Evolutionary conservation across 2,113 vertebrate species (phyloP).

Genomic region (Calidris pygmaea): DNA sequence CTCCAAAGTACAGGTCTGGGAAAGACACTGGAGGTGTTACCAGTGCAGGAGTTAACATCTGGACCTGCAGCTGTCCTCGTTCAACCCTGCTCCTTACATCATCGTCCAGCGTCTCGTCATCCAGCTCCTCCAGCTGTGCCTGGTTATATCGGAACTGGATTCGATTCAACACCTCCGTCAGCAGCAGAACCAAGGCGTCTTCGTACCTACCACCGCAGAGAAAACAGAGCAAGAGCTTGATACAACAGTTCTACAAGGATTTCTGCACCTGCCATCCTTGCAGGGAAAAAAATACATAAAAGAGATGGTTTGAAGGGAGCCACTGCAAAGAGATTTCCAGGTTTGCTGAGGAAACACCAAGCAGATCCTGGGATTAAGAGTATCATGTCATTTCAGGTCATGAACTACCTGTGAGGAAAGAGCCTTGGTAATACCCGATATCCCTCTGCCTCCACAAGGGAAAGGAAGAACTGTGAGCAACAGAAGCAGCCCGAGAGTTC

Average conservation of each 20-base stretch:
- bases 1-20: neutral
- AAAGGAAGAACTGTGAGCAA: neutral
- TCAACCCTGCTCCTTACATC: slow-evolving; percentile 83
- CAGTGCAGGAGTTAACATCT: neutral
- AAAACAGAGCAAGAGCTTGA: neutral
- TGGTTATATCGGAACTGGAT: slow-evolving; percentile 98
- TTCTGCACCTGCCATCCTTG: neutral
- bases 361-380: neutral
- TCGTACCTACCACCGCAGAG: slow-evolving; percentile 83
- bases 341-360: neutral
- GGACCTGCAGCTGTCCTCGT: neutral
- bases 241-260: neutral
- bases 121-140: slow-evolving; percentile 94
- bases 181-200: slow-evolving; percentile 90
- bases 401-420: neutral
- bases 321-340: neutral
- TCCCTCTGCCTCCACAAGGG: neutral
- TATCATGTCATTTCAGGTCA: neutral
- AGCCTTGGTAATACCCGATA: neutral
- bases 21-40: neutral
- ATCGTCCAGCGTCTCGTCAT: slow-evolving; percentile 95
- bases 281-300: rapidly evolving
- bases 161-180: slow-evolving; percentile 93
- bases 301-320: neutral
- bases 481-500: neutral